These are phyloP conservation scores for Echinarachnius parma DNA, from an alignment of 53 echinoderm and acorn worm genomes.

Conservation along the genomic window DNA sequence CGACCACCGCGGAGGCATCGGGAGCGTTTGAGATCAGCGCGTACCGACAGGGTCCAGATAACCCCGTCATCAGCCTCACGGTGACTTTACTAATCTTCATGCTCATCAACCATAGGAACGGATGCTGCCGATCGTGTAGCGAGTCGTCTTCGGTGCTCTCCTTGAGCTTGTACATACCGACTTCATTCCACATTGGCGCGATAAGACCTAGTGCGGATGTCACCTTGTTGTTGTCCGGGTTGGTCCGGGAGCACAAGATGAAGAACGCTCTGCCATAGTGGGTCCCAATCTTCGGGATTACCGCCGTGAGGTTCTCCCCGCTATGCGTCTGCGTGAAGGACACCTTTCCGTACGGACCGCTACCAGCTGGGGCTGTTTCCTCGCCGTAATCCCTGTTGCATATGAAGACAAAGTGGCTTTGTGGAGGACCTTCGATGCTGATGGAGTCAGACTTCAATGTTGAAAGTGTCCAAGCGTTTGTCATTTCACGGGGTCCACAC, in stretches of 20 bases:
- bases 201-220: slow-evolving; percentile 17
- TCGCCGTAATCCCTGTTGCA: slow-evolving; percentile 1
- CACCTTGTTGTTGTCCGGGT: background rate
- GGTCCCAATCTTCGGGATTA: slow-evolving; percentile 26
- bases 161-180: background rate
- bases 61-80: background rate
- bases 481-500: slow-evolving; percentile 9
- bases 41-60: slow-evolving; percentile 59
- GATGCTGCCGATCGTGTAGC: background rate
- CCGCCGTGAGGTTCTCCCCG: slow-evolving; percentile 6
- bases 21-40: slow-evolving; percentile 71
- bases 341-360: slow-evolving; percentile 1
- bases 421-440: slow-evolving; percentile 9
- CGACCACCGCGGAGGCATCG: slow-evolving; percentile 46
- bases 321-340: slow-evolving; percentile 10
- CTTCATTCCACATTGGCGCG: background rate
- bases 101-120: slow-evolving; percentile 1
- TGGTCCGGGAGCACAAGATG: slow-evolving; percentile 23
- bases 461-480: slow-evolving; percentile 5
- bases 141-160: slow-evolving; percentile 4
- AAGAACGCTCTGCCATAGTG: slow-evolving; percentile 29
- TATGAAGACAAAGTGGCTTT: slow-evolving; percentile 23
- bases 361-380: background rate
- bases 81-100: slow-evolving; percentile 26
- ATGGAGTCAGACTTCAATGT: background rate